Percentiles rank a stretch among this genome's conserved stretches.
Conservation (phyloP, 2,888 invertebrate genomes). For the Cosmia trapezina region DNA sequence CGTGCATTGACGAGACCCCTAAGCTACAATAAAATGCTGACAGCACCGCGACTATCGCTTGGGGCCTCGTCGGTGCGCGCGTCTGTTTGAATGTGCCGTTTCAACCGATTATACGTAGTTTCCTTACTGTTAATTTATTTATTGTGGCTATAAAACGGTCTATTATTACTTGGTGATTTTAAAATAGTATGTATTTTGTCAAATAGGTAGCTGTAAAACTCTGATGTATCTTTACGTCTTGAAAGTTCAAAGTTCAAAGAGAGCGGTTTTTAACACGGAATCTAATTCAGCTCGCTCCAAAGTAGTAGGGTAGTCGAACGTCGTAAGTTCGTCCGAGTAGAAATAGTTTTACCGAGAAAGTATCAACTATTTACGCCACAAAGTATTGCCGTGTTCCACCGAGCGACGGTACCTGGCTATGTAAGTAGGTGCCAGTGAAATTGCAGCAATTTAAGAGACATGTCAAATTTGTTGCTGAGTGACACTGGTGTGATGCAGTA, state of each 20-base stretch:
- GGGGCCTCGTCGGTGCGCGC: too few species aligned
- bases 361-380: conserved; percentile 5
- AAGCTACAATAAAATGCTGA: too few species aligned
- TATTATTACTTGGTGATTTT: neutral
- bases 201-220: neutral
- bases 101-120: too few species aligned
- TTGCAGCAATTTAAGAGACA: conserved; percentile 1
- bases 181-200: neutral
- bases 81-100: too few species aligned
- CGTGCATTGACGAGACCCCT: too few species aligned
- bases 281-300: conserved; percentile 15
- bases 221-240: neutral
- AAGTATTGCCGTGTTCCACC: neutral
- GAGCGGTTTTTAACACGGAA: neutral
- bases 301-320: neutral
- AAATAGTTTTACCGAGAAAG: conserved; percentile 4
- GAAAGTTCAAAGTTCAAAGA: conserved; percentile 3
- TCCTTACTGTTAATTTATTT: too few species aligned
- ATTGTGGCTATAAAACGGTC: too few species aligned
- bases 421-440: neutral
- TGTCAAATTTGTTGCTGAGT: conserved; percentile 12
- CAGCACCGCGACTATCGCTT: too few species aligned
- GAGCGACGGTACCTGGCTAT: neutral
- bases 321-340: neutral
- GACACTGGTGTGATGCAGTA: conserved; percentile 14